Conservation (phyloP, 1,140 invertebrate genomes). For the Brachionus asplanchnoidis region DNA sequence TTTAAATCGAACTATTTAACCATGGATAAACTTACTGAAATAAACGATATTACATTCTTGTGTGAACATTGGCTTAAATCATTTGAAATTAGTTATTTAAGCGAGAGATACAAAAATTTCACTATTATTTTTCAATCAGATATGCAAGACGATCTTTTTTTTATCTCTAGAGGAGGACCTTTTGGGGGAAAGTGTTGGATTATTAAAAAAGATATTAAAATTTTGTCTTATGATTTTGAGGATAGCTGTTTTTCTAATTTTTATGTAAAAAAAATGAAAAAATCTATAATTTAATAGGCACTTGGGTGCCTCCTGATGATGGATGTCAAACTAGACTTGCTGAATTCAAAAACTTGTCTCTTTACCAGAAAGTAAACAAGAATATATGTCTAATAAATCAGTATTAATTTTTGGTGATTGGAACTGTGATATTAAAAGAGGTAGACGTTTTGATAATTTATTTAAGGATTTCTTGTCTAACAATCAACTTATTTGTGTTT, state of each 20-base stretch:
- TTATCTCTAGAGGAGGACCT: neutral
- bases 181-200: neutral
- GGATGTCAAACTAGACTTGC: neutral
- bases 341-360: neutral
- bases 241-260: too few relatives aligned
- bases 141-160: neutral
- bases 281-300: too few relatives aligned
- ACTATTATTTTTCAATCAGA: neutral
- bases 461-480: too few relatives aligned
- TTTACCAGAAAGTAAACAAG: neutral
- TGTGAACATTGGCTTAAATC: neutral
- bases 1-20: conserved; percentile 1
- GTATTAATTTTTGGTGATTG: neutral
- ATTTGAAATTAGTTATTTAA: neutral
- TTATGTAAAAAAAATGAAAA: too few relatives aligned
- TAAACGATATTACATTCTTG: neutral
- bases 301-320: too few relatives aligned
- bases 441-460: too few relatives aligned
- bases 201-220: too few relatives aligned
- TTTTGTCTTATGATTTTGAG: too few relatives aligned
- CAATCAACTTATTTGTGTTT: too few relatives aligned
- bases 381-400: neutral
- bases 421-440: too few relatives aligned
- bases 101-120: too few relatives aligned
- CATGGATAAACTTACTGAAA: neutral